phyloP scores from a whole-genome alignment of 2,113 vertebrate species.

The Toxotes chatareus region DNA sequence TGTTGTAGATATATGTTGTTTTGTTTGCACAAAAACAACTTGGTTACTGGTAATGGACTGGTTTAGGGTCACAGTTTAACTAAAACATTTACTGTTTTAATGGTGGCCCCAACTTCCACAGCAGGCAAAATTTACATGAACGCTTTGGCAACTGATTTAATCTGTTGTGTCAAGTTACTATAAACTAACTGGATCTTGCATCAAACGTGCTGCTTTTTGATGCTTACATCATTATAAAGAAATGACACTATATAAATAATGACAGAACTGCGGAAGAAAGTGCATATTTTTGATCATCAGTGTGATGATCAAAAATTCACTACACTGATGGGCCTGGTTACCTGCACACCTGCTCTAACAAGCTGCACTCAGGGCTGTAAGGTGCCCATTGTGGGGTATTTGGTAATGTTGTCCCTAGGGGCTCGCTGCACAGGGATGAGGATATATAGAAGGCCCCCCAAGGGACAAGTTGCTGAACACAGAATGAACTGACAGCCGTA shows the following conservation, averaged over 20 bases:
- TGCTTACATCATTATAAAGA: background rate
- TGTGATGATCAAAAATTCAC: background rate
- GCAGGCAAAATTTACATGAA: background rate
- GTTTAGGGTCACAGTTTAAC: background rate
- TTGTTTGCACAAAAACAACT: no score
- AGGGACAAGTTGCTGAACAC: slow-evolving; percentile 10
- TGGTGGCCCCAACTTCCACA: background rate
- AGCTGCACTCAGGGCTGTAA: background rate
- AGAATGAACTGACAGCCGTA: background rate
- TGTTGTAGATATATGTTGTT: no score
- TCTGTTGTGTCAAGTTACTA: background rate
- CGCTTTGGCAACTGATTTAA: background rate
- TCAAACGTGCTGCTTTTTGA: no score
- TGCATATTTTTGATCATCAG: no score
- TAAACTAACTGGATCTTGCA: no score
- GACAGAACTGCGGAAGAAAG: background rate
- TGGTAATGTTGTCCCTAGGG: background rate
- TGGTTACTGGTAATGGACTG: no score
- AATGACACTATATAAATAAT: background rate
- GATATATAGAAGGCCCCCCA: background rate
- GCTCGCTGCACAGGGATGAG: background rate
- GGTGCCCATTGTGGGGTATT: background rate
- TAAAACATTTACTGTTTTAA: background rate
- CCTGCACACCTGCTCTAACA: background rate
- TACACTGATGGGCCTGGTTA: background rate